These are phyloP conservation scores for Harpagoxenus sublaevis DNA, from an alignment of 2,888 invertebrate species.

Conservation along the genomic window DNA sequence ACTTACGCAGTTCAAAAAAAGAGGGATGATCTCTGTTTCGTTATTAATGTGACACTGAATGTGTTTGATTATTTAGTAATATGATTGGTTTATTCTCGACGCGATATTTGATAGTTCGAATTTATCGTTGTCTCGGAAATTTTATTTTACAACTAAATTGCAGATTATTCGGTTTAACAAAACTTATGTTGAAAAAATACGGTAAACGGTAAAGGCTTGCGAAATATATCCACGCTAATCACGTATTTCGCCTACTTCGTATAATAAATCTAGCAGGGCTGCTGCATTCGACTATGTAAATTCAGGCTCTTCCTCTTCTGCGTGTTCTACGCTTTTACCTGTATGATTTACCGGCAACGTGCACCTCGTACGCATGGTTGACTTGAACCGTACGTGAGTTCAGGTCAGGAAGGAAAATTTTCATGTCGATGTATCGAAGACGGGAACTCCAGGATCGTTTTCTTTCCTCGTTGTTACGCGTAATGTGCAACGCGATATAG, in stretches of 20 bases:
- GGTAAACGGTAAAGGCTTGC: not conserved
- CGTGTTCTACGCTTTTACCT: conserved; percentile 38
- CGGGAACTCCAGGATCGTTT: conserved; percentile 6
- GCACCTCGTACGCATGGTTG: conserved; percentile 42
- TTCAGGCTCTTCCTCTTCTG: conserved; percentile 17
- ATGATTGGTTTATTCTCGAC: not conserved
- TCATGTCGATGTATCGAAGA: conserved; percentile 20
- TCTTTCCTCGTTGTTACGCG: not conserved
- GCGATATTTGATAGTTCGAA: too few relatives aligned
- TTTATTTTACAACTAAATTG: not conserved
- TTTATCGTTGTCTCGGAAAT: not conserved
- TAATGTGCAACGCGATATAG: not conserved
- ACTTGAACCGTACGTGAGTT: conserved; percentile 44
- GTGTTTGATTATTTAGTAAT: conserved; percentile 18
- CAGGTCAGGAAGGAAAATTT: conserved; percentile 35
- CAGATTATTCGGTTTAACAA: not conserved
- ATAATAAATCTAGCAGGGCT: conserved; percentile 41
- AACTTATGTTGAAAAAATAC: not conserved
- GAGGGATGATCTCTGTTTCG: not conserved
- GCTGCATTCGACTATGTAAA: conserved; percentile 46
- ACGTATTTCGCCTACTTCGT: conserved; percentile 35
- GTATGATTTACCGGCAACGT: conserved; percentile 52
- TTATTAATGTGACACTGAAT: not conserved
- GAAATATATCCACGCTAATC: conserved; percentile 38
- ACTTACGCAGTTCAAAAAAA: not conserved